Evolutionary conservation across 2,888 invertebrate species (phyloP), one percentile per base, ranked within the genome.

Genomic region (Meteorus colon): DNA sequence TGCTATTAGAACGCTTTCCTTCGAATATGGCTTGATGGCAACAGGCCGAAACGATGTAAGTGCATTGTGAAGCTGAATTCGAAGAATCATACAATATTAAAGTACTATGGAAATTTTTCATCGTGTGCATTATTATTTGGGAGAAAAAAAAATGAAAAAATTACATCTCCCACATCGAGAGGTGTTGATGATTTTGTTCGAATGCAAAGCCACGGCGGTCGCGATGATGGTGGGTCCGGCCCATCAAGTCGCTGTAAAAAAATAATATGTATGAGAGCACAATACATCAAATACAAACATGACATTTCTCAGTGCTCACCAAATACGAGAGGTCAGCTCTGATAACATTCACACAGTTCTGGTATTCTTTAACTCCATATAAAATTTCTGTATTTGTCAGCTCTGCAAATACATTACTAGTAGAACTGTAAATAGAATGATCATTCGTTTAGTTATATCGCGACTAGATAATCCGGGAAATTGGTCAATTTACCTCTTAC

Each of bases 21-120:
- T 65, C 14, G 92, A 91, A 77, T 91, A 89, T 55, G 91, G 91
- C 84, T 92, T 92, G 14, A 95, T 90, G 87, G 95, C 95, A 37
- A 94, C 91, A 55, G 91, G 91, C 0, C 94, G 94, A 87, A 91
- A 93, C 16, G 88, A 86, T 14, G 93, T 91, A 72, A 95, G 90
- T 75, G 91, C 87, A 48, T 91, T 89, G 60, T 91, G 90, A 79
- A 94, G 88, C 94, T 94, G 85, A 78, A 75, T 65, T 29, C 1
- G 74, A 78, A 77, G 37, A 75, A 74, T 27, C 31, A 63, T 62
- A 68, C 65, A 59, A 76, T n/a, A 41, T 41, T 51, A 71, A 37
- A 29, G 14, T 8, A 24, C 19, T 19, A 51, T 24, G 24, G 29
- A 62, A 60, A 10, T 10, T 62, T 27, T 41, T 29, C 8, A 55